These are phyloP conservation scores for Delphinapterus leucas DNA, from an alignment of 2,113 vertebrate genomes.

Conservation along the genomic window DNA sequence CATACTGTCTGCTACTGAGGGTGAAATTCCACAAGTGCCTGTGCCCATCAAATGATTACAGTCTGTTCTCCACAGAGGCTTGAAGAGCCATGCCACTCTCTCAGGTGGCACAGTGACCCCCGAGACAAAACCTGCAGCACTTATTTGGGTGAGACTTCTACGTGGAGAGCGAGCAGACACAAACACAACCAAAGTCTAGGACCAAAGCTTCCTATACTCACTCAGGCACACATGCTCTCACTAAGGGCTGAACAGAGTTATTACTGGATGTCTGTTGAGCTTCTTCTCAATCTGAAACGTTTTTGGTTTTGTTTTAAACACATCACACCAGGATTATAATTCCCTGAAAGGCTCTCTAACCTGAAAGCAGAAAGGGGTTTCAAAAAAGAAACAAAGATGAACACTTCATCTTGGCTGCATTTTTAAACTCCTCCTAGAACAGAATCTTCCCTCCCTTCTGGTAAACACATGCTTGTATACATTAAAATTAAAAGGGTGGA, in stretches of 20 bases:
- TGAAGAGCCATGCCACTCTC: constrained; percentile 15
- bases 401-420: background rate
- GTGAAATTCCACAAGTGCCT: constrained; percentile 54
- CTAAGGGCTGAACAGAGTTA: background rate
- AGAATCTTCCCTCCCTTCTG: constrained; percentile 54
- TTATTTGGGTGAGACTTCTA: background rate
- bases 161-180: background rate
- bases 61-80: constrained; percentile 49
- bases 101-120: constrained; percentile 5
- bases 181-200: background rate
- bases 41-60: constrained; percentile 22
- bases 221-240: background rate
- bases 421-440: constrained; percentile 46
- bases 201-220: background rate
- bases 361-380: constrained; percentile 36
- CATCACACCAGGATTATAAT: background rate
- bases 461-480: constrained; percentile 62
- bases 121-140: background rate
- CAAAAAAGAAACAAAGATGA: background rate
- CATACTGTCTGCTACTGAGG: background rate
- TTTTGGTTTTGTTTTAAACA: background rate
- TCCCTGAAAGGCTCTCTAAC: constrained; percentile 50
- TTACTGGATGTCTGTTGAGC: constrained; percentile 22
- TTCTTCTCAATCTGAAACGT: constrained; percentile 30
- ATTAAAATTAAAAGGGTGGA: constrained; percentile 44